Conservation (phyloP, 2,113 vertebrate species). For the Cryptotis parvus region DNA sequence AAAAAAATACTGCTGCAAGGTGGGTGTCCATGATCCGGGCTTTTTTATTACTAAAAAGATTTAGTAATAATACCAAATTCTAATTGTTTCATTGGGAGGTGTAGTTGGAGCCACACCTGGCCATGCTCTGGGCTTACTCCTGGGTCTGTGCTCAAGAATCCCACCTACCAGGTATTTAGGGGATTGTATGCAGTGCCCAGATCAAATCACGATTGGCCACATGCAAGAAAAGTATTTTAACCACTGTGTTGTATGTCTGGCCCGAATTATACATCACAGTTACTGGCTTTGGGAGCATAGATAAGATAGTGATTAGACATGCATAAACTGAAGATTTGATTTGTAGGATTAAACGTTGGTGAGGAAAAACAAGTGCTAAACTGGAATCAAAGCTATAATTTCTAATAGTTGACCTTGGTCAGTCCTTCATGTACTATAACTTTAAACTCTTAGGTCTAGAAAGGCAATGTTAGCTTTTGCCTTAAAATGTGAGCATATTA, state of each 20-base stretch:
- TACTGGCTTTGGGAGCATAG: constrained; percentile 62
- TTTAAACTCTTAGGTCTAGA: neutral
- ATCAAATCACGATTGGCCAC: too few relatives aligned
- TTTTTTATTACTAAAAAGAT: too few relatives aligned
- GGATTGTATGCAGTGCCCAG: too few relatives aligned
- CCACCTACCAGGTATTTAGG: too few relatives aligned
- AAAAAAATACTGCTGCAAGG: too few relatives aligned
- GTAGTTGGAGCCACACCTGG: too few relatives aligned
- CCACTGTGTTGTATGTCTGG: too few relatives aligned
- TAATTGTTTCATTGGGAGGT: too few relatives aligned
- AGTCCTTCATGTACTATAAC: constrained; percentile 28
- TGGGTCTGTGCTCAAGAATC: too few relatives aligned
- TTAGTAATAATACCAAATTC: constrained; percentile 61
- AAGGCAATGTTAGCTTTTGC: constrained; percentile 22
- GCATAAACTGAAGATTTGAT: constrained; percentile 65
- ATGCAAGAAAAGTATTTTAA: too few relatives aligned
- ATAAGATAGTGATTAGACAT: constrained; percentile 58
- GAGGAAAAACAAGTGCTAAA: constrained; percentile 17
- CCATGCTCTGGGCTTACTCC: too few relatives aligned
- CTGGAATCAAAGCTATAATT: constrained; percentile 31
- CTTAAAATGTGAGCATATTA: neutral
- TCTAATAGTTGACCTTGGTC: neutral
- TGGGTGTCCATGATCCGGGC: too few relatives aligned
- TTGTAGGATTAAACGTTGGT: constrained; percentile 41
- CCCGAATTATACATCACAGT: constrained; percentile 61